Evolutionary conservation across 2,888 invertebrate species (phyloP), one percentile per base, ranked within the genome.

Genomic region (Ophion ventricosus): DNA sequence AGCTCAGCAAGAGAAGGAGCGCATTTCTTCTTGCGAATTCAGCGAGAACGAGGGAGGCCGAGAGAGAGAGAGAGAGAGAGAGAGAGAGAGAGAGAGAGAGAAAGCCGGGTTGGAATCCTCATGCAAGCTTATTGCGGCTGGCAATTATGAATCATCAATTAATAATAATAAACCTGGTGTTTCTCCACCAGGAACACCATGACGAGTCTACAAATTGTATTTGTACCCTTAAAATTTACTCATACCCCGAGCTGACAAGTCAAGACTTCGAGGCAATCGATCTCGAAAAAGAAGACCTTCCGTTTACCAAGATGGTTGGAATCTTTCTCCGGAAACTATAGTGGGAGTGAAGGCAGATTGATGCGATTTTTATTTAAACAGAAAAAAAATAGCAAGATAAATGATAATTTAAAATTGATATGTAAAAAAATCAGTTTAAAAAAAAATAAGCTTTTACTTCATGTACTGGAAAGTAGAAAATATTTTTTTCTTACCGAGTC

Each of bases 141-240:
- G 89, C 90, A 90, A 91, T 91, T 90, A 91, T 90, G 88, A 90
- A 88, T 91, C 90, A 88, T 88, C 89, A 88, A 91, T 91, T 90
- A 91, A 91, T 89, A 90, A 89, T 88, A 87, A 88, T 87, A 87
- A 88, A 87, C 87, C 86, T 82, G 74, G 85, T 78, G 75, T 23
- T 35, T 17, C 49, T 17, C 2, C 17, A 17, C 49, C 17, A 49
- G 14, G 49, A 40, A 40, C 26, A 66, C 43, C n/a, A 56, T 10
- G 56, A 20, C 20, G 57, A 57, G 23, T 20, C 57, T 20, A 14
- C 63, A 26, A 29, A 20, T 10, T 10, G n/a, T 8, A 25, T 17
- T 17, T 23, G 54, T 69, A 3, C 2, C 26, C 17, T 69, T 49
- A 23, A 11, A 54, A 54, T 69, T 26, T 54, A n/a, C 14, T 23